phyloP scores from a whole-genome alignment of 2,797 vertebrate species.

The Petrocephalus sullivani region DNA sequence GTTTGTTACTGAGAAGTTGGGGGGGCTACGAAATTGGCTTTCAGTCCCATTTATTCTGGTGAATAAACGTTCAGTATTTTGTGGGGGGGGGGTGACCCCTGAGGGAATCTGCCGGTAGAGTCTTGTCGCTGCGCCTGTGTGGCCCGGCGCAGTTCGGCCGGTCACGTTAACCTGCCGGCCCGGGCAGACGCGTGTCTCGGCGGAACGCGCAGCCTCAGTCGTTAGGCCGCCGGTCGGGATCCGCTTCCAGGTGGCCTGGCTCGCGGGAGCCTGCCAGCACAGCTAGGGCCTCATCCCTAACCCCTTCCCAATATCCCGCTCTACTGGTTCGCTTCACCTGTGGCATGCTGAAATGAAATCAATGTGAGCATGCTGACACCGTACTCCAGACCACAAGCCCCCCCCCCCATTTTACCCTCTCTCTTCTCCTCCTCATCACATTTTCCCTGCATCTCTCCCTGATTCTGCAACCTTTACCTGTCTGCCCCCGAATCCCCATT shows the following conservation, averaged over 20 bases:
- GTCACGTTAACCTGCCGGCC: not conserved
- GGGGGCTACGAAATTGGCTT: not conserved
- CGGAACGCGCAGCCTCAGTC: not conserved
- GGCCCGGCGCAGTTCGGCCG: not conserved
- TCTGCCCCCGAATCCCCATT: not conserved
- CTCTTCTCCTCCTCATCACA: not conserved
- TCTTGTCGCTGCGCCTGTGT: not conserved
- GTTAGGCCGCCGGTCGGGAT: not conserved
- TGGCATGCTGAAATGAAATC: conserved; percentile 52
- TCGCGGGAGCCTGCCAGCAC: not conserved
- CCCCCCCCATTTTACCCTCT: not conserved
- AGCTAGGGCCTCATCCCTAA: not conserved
- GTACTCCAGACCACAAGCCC: not conserved
- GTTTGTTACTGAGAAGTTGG: not conserved
- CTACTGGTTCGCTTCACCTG: conserved; percentile 13
- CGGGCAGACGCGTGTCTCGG: not conserved
- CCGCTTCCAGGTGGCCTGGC: not conserved
- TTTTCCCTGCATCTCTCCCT: not conserved
- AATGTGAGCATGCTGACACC: conserved; percentile 52
- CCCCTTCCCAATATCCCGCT: conserved; percentile 24
- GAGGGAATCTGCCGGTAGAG: not conserved
- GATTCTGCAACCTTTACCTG: not conserved
- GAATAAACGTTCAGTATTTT: not conserved
- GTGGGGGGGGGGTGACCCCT: not conserved
- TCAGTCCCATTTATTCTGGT: not conserved